Conservation (phyloP, 2,797 vertebrate genomes). For the Podarcis lilfordi region DNA sequence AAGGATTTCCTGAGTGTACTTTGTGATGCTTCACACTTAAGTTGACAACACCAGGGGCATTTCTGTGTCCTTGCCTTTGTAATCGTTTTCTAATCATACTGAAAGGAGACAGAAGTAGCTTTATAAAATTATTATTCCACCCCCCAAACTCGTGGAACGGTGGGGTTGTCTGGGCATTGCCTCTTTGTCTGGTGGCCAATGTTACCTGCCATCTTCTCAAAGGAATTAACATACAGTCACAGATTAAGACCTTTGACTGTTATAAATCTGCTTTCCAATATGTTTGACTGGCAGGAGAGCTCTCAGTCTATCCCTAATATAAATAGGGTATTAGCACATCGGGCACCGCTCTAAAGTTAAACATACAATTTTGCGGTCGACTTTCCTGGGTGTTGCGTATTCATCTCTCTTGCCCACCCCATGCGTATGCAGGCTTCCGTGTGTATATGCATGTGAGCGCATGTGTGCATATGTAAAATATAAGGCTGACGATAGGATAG, state of each 20-base stretch:
- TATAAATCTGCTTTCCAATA: slow-evolving; percentile 91
- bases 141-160: slow-evolving; percentile 42
- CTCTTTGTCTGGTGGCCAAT: slow-evolving; percentile 68
- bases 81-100: slow-evolving; percentile 78
- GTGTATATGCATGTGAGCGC: slow-evolving; percentile 73
- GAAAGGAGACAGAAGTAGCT: slow-evolving; percentile 69
- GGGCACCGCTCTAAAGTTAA: slow-evolving; percentile 72
- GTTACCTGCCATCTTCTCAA: slow-evolving; percentile 78
- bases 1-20: slow-evolving; percentile 77
- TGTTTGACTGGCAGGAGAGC: slow-evolving; percentile 79
- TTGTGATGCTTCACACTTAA: slow-evolving; percentile 78
- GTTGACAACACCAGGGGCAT: slow-evolving; percentile 75
- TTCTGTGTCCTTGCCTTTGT: slow-evolving; percentile 65
- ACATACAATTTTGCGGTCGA: slow-evolving; percentile 70
- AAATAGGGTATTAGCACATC: slow-evolving; percentile 78
- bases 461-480: slow-evolving; percentile 75
- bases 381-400: slow-evolving; percentile 74
- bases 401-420: slow-evolving; percentile 66
- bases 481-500: slow-evolving; percentile 71
- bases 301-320: slow-evolving; percentile 77
- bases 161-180: slow-evolving; percentile 41
- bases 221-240: slow-evolving; percentile 87
- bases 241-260: slow-evolving; percentile 90
- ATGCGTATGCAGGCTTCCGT: slow-evolving; percentile 75
- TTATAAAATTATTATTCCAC: slow-evolving; percentile 72